Percentiles rank a stretch among this genome's conserved stretches.
Evolutionary conservation across 2,888 invertebrate genomes (phyloP).

Genomic region (Melanostoma mellinum): DNA sequence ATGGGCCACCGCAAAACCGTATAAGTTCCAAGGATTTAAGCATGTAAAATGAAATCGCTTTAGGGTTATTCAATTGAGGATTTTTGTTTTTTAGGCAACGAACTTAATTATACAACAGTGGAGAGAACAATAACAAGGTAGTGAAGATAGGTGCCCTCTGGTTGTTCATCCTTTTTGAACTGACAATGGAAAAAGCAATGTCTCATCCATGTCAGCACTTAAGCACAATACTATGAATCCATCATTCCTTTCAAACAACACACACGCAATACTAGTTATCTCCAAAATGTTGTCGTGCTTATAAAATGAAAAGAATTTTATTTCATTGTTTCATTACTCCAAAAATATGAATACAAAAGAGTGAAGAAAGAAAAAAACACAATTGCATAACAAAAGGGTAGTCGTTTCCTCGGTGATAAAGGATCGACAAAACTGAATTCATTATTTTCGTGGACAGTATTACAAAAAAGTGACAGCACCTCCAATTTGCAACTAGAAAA

Average conservation of each 20-base stretch:
- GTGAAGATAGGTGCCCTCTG: neutral
- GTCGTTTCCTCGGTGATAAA: neutral
- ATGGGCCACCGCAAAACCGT: slow-evolving; percentile 35
- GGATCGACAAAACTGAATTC: slow-evolving; percentile 41
- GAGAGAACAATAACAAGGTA: neutral
- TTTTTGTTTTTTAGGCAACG: neutral
- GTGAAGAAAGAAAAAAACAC: slow-evolving; percentile 18
- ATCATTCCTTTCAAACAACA: slow-evolving; percentile 2
- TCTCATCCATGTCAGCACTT: neutral
- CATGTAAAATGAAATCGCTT: slow-evolving; percentile 50
- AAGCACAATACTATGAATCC: slow-evolving; percentile 21
- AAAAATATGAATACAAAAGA: neutral
- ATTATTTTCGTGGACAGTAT: slow-evolving; percentile 33
- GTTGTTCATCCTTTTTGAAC: slow-evolving; percentile 35
- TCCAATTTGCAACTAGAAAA: too few relatives aligned
- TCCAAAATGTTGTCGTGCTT: neutral
- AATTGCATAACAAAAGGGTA: slow-evolving; percentile 33
- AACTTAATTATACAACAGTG: slow-evolving; percentile 49
- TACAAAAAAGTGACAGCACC: neutral
- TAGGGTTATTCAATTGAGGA: slow-evolving; percentile 26
- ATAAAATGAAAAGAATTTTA: neutral
- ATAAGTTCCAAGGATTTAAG: slow-evolving; percentile 43
- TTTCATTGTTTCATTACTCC: neutral
- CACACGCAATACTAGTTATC: neutral
- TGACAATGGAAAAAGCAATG: slow-evolving; percentile 16